Percentiles rank a stretch among this genome's conserved stretches.
Conservation (phyloP, 2,888 invertebrate genomes). For the Callimorpha dominula region DNA sequence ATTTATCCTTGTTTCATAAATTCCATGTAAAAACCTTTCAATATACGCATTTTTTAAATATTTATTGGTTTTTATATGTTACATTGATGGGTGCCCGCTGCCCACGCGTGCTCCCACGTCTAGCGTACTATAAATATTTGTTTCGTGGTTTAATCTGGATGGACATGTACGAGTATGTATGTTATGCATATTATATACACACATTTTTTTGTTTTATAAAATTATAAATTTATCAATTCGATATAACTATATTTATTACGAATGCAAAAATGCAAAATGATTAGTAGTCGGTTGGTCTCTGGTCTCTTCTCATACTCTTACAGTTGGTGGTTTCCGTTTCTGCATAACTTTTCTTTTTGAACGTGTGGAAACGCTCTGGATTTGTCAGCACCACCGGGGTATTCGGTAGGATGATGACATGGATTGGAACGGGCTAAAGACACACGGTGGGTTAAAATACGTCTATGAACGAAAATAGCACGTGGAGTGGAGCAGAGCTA, state of each 20-base stretch:
- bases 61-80: constrained; percentile 23
- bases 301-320: too few species aligned
- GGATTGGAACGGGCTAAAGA: too few species aligned
- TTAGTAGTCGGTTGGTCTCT: neutral
- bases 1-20: neutral
- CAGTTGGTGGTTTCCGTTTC: too few species aligned
- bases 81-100: constrained; percentile 61
- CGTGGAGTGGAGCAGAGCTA: too few species aligned
- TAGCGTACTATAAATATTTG: constrained; percentile 7
- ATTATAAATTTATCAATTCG: neutral
- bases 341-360: neutral
- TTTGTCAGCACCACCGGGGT: too few species aligned
- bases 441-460: too few species aligned
- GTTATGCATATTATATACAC: too few species aligned
- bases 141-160: neutral
- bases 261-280: neutral
- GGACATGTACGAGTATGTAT: neutral
- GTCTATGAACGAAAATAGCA: too few species aligned
- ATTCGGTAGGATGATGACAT: too few species aligned
- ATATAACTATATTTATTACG: neutral
- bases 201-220: constrained; percentile 11
- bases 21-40: neutral
- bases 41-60: constrained; percentile 2
- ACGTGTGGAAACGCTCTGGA: too few species aligned
- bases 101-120: constrained; percentile 50